A percentile compares a stretch with the other conserved stretches of the same genome.
Evolutionary conservation across 2,797 vertebrate species (phyloP).

Genomic region (Silurus aristotelis): DNA sequence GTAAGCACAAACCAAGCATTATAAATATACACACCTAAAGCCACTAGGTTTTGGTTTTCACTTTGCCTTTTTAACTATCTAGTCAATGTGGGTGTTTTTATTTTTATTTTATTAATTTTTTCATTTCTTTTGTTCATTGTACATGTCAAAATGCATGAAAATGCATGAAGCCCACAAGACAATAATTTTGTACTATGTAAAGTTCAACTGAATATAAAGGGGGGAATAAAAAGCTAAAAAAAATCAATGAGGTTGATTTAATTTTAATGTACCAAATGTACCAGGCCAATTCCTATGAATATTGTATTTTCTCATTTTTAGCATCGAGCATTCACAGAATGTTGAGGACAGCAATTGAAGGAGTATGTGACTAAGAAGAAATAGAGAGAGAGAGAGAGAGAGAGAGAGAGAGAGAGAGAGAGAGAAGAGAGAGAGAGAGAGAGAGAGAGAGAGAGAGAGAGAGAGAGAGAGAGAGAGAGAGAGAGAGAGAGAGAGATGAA

Average conservation of each 20-base stretch:
- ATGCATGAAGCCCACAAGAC: not conserved
- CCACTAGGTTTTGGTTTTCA: not conserved
- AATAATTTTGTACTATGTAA: not conserved
- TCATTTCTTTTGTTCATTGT: not conserved
- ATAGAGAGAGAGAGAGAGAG: too few species aligned
- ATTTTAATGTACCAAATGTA: slow-evolving; percentile 42
- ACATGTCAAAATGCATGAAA: not conserved
- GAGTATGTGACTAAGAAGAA: not conserved
- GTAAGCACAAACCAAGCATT: too few species aligned
- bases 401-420: too few species aligned
- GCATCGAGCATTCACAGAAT: slow-evolving; percentile 1
- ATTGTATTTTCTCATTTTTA: slow-evolving; percentile 26
- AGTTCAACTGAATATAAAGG: not conserved
- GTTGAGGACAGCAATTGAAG: not conserved
- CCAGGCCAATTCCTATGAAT: not conserved
- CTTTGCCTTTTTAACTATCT: not conserved
- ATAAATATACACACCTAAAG: too few species aligned
- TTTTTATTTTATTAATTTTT: too few species aligned
- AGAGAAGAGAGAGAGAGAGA: not conserved
- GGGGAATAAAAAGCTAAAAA: not conserved
- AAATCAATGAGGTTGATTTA: slow-evolving; percentile 46
- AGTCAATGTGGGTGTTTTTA: not conserved
- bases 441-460: not conserved
- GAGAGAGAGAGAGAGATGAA: not conserved
- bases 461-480: not conserved